phyloP scores from a whole-genome alignment of 2,113 vertebrate species.

The Ramphastos sulfuratus region DNA sequence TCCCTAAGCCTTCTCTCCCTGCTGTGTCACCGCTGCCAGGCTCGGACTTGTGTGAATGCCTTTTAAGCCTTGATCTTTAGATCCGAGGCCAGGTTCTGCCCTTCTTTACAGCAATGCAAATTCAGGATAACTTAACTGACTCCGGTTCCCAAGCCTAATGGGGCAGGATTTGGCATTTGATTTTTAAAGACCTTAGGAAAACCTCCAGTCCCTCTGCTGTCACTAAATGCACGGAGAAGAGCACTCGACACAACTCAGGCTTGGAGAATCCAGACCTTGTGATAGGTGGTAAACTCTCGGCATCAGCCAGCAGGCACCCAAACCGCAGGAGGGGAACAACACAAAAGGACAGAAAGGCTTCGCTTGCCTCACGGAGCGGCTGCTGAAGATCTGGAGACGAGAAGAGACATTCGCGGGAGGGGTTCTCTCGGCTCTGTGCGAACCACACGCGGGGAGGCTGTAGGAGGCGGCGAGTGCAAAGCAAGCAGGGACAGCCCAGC shows the following conservation, averaged over 20 bases:
- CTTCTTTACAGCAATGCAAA: not conserved
- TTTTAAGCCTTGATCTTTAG: not conserved
- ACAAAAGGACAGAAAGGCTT: too few relatives aligned
- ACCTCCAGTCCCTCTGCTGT: too few relatives aligned
- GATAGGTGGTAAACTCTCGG: too few relatives aligned
- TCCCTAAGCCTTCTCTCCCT: too few relatives aligned
- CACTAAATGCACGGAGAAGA: fast-evolving
- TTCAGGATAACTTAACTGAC: not conserved
- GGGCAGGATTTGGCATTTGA: not conserved
- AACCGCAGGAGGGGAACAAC: too few relatives aligned
- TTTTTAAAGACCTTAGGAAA: not conserved
- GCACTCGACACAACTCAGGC: fast-evolving
- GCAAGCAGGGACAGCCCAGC: too few relatives aligned
- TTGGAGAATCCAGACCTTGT: not conserved
- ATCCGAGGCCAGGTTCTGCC: not conserved
- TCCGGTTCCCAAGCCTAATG: not conserved
- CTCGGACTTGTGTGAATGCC: not conserved
- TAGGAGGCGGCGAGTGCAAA: too few relatives aligned
- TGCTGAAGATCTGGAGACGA: not conserved
- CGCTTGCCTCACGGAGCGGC: too few relatives aligned
- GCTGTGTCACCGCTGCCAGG: not conserved
- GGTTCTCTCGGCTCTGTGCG: too few relatives aligned
- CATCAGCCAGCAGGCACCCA: too few relatives aligned
- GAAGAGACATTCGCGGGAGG: too few relatives aligned
- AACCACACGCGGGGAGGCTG: too few relatives aligned